Evolutionary conservation across 2,888 invertebrate genomes (phyloP), one percentile per base, ranked within the genome.

Genomic region (Nasonovia ribisnigri): DNA sequence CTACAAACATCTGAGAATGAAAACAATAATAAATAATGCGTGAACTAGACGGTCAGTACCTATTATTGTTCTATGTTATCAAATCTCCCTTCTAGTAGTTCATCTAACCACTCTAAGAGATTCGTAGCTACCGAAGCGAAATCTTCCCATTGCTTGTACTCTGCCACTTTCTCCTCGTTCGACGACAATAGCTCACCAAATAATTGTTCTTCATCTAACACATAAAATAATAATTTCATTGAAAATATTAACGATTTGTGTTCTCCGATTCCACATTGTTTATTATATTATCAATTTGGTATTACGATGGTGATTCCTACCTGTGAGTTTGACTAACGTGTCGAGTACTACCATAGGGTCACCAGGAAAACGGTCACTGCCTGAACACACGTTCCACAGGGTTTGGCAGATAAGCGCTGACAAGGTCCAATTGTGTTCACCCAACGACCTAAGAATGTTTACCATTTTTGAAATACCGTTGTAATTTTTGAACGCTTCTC

Each of bases 71-170:
- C 54, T 46, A 48, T 8, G 88, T 93, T 60, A 42, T 60, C 84
- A 29, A 90, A 87, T 86, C 60, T 43, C 24, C 48, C 93, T 84
- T 93, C 90, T 42, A 93, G n/a, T 51, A 93, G 86, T 51, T 96
- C 90, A 48, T 93, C 93, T 60, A 93, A 67, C 93, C 93, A 93
- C 95, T 97, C 97, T 94, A 98, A 95, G 94, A 98, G 96, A 95
- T 98, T 97, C 84, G 97, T 97, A 1, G 97, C 98, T 0, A 98
- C 97, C 42, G 97, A 96, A 3, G 97, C 97, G 95, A 98, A 97
- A 95, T 97, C 97, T 95, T 98, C 98, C 98, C 98, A 98, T 26
- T 97, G 94, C 2, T 96, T 96, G 29, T 96, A 96, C 16, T 96
- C 94, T 26, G 92, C 54, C 60, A 46, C 90, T 94, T 94, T 94